Base-by-base conservation (phyloP, 2,113 vertebrate genomes). In the Cyprichromis sp. region DNA sequence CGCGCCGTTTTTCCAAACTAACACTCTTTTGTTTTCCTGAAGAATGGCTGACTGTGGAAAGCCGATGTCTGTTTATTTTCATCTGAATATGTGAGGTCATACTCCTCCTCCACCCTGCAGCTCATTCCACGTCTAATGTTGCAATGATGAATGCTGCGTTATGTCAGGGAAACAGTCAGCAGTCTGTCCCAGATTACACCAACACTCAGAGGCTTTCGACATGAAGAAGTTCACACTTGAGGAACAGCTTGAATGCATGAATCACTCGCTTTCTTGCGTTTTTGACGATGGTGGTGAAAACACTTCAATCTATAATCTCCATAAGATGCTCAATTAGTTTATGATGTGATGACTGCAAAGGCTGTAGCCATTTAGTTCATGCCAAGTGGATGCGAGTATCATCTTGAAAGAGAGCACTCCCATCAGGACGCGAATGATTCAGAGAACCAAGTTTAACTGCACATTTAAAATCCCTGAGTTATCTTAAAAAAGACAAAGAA, bases 1-100 rank as follows among this genome's bases (percentile, higher is more conserved):
- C 52, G 11, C 21, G 55, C 21, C 21, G 50, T 81, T 83, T 82
- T 54, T 59, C 12, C 81, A n/a, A 24, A 92, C 86, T 12, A 86
- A 24, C n/a, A 63, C 71, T 71, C 81, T 88, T 90, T 93, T 94
- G 93, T 93, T 86, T 82, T 26, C 57, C 5, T 24, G 11, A 90
- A 88, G 86, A 95, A 91, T 86, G 81, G 76, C 54, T 19, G 45
- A 82, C 84, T 92, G 88, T 91, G 61, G 53, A 66, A 54, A 84
- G 54, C 3, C 45, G 81, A 89, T 83, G 34, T 84, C 40, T 81
- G 87, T 87, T 83, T 84, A 61, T 89, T 73, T 89, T 86, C 61
- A 81, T 76, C 45, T 61, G 14, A 90, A 86, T 87, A 57, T 29
- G 76, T 82, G 50, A 80, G 19, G 84, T 85, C 85, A 76, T 79